Evolutionary conservation across 2,797 vertebrate genomes (phyloP).

Genomic region (Melanotaenia maccullochi): DNA sequence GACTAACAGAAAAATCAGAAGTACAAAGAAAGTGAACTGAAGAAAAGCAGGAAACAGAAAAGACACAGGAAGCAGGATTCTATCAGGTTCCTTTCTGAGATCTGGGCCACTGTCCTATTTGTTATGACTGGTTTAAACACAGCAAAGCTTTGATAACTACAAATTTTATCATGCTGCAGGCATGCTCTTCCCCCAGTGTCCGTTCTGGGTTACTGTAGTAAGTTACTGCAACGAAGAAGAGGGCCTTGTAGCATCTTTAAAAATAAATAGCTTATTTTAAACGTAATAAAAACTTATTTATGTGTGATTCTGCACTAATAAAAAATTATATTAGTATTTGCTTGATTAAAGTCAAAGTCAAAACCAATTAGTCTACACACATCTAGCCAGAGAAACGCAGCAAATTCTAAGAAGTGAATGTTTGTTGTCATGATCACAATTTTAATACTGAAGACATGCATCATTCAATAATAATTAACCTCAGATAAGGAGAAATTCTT

Average conservation of each 20-base stretch:
- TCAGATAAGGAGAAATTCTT: neutral
- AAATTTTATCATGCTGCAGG: neutral
- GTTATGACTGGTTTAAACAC: neutral
- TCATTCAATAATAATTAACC: neutral
- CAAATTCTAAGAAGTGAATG: neutral
- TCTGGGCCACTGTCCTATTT: neutral
- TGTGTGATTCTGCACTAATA: no score
- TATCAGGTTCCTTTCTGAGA: neutral
- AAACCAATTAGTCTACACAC: neutral
- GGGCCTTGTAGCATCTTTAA: no score
- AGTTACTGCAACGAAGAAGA: no score
- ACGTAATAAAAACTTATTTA: no score
- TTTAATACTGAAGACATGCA: neutral
- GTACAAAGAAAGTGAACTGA: neutral
- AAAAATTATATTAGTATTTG: no score
- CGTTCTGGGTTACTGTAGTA: neutral
- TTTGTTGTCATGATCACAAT: neutral
- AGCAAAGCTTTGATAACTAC: neutral
- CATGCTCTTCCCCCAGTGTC: neutral
- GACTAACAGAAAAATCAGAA: conserved; percentile 1
- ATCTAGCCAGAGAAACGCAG: neutral
- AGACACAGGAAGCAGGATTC: neutral
- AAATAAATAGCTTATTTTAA: no score
- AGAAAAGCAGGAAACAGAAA: neutral
- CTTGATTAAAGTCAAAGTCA: no score